A percentile compares a stretch with the other conserved stretches of the same genome.
Conservation (phyloP, 1,140 invertebrate genomes). For the Melanaphis sacchari region DNA sequence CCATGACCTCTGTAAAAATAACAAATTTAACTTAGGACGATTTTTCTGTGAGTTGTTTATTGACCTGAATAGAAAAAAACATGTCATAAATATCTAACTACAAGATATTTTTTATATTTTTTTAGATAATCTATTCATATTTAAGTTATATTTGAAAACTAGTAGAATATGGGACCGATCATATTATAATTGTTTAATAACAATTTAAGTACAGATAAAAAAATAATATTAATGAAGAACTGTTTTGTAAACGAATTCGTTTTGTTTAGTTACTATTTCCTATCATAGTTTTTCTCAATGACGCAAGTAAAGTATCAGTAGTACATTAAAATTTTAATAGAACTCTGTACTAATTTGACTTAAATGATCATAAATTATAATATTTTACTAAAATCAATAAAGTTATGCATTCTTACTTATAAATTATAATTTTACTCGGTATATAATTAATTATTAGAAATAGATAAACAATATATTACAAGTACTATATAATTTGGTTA, state of each 20-base stretch:
- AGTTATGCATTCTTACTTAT: not conserved
- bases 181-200: not conserved
- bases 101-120: not conserved
- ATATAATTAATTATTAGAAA: not conserved
- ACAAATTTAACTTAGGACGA: slow-evolving; percentile 10
- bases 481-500: not conserved
- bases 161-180: not conserved
- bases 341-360: not conserved
- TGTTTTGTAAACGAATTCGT: not conserved
- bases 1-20: slow-evolving; percentile 16
- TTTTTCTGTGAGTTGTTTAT: slow-evolving; percentile 27
- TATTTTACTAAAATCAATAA: not conserved
- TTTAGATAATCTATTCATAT: not conserved
- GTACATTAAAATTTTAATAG: not conserved
- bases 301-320: not conserved
- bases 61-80: slow-evolving; percentile 14
- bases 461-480: not conserved
- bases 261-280: not conserved
- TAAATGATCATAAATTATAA: not conserved
- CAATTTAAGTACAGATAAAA: not conserved
- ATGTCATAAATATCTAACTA: not conserved
- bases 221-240: not conserved
- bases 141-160: not conserved
- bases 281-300: not conserved
- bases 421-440: not conserved